Evolutionary conservation across 2,113 vertebrate genomes (phyloP).

Genomic region (Tragelaphus strepsiceros): DNA sequence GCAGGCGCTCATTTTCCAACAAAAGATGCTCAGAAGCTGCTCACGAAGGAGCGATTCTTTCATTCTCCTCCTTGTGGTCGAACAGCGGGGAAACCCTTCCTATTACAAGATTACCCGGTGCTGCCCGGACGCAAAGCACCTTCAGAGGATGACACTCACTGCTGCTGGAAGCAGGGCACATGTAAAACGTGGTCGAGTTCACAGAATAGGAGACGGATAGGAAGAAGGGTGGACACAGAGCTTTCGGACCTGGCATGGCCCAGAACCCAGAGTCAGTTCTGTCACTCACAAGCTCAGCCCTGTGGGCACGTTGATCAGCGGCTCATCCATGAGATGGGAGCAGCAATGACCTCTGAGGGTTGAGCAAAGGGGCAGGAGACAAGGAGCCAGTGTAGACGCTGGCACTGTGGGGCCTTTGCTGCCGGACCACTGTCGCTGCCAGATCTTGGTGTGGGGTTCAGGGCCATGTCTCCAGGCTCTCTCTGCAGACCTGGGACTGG

Average conservation of each 20-base stretch:
- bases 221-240: neutral
- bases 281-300: neutral
- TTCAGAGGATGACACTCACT: neutral
- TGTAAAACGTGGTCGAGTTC: accelerated
- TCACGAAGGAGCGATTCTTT: neutral
- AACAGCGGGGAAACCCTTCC: neutral
- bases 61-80: neutral
- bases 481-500: neutral
- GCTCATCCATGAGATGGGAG: neutral
- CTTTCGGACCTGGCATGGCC: neutral
- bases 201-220: neutral
- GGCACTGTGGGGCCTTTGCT: neutral
- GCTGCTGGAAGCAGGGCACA: neutral
- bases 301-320: neutral
- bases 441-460: accelerated
- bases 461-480: neutral
- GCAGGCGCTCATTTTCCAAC: neutral
- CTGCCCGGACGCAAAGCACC: neutral
- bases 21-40: conserved; percentile 33
- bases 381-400: neutral
- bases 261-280: neutral
- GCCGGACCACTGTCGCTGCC: neutral
- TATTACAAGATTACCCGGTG: neutral
- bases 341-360: neutral
- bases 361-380: neutral